phyloP scores from a whole-genome alignment of 2,113 vertebrate species.

The Aptenodytes patagonicus region DNA sequence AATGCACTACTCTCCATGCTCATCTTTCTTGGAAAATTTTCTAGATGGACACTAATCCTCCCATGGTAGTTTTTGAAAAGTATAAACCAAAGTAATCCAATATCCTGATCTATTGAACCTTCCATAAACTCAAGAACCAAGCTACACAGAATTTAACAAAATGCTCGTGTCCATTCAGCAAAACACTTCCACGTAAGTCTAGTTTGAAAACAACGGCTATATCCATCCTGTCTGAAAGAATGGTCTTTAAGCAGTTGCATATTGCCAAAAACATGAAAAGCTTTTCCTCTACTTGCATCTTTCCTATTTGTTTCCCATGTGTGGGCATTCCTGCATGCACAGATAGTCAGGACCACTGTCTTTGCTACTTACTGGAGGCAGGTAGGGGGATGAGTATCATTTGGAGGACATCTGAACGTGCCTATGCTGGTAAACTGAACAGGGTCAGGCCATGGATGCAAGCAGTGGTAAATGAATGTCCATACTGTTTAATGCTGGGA shows the following conservation, averaged over 20 bases:
- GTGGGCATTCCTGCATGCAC: neutral
- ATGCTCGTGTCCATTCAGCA: neutral
- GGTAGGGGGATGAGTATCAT: rapidly evolving
- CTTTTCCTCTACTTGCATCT: neutral
- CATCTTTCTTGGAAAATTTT: neutral
- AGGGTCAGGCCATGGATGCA: neutral
- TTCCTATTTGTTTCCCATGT: neutral
- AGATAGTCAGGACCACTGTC: neutral
- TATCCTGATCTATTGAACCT: neutral
- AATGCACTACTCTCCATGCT: neutral
- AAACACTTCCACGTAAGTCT: neutral
- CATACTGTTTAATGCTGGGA: neutral
- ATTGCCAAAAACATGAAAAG: neutral
- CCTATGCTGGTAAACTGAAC: neutral
- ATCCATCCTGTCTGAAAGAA: neutral
- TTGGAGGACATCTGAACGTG: neutral
- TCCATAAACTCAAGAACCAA: neutral
- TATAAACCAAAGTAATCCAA: neutral
- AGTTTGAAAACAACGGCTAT: neutral
- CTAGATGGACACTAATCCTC: neutral
- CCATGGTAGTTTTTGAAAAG: neutral
- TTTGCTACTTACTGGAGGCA: neutral
- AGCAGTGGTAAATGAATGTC: neutral
- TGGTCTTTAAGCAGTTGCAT: neutral
- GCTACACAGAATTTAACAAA: neutral